Evolutionary conservation across 2,113 vertebrate genomes (phyloP).

Genomic region (Pithys albifrons): DNA sequence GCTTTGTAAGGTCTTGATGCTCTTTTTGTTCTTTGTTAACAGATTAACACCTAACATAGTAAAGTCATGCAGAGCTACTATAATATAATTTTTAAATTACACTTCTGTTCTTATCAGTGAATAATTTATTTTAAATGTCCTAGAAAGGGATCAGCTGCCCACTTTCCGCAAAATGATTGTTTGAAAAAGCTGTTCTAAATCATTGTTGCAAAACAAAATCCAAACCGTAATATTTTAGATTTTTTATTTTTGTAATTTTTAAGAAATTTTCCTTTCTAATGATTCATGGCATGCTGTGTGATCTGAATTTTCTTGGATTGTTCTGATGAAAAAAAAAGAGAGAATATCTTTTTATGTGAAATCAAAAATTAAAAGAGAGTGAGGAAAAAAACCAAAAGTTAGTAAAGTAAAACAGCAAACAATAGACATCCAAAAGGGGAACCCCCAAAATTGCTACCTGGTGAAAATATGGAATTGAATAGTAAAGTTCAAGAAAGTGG

Average conservation of each 20-base stretch:
- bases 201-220: neutral
- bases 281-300: neutral
- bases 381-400: neutral
- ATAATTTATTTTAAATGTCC: neutral
- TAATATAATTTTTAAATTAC: neutral
- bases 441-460: accelerated
- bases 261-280: neutral
- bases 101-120: neutral
- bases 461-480: neutral
- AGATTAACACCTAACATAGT: neutral
- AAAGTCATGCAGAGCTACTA: neutral
- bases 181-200: neutral
- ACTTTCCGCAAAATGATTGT: neutral
- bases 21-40: neutral
- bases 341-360: neutral
- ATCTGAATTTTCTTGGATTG: neutral
- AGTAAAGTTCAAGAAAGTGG: neutral
- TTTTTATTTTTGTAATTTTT: neutral
- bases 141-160: neutral
- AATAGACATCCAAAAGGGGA: neutral
- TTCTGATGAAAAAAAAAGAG: neutral
- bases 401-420: neutral
- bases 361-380: neutral
- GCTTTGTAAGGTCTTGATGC: neutral
- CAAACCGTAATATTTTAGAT: neutral